Percentiles rank a stretch among this genome's conserved stretches.
Conservation (phyloP, 2,113 vertebrate genomes). For the Ardeotis arabs region DNA sequence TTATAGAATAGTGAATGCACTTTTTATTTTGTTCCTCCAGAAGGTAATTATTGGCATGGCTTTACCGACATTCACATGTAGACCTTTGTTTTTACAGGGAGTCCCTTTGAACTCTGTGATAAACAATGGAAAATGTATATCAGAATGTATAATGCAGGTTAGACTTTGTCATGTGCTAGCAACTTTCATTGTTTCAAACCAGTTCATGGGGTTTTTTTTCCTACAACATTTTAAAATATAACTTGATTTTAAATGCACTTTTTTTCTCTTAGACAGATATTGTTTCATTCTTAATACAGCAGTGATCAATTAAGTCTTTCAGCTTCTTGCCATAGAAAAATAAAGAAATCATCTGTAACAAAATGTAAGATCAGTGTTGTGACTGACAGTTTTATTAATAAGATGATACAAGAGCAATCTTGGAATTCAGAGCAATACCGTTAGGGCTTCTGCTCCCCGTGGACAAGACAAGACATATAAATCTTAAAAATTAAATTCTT, state of each 20-base stretch:
- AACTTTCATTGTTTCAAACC: not conserved
- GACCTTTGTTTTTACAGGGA: not conserved
- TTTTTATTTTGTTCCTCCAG: not conserved
- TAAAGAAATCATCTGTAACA: not conserved
- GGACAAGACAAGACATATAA: not conserved
- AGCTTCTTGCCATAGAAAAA: not conserved
- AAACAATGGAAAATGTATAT: not conserved
- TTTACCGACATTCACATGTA: not conserved
- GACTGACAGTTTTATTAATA: slow-evolving; percentile 19
- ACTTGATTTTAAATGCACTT: not conserved
- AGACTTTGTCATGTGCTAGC: not conserved
- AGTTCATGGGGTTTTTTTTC: not conserved
- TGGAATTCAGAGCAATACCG: not conserved
- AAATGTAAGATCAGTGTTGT: not conserved
- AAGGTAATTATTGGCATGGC: not conserved
- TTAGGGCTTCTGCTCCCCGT: slow-evolving; percentile 37
- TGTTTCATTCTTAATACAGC: not conserved
- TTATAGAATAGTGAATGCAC: not conserved
- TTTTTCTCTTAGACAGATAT: not conserved
- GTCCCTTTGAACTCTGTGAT: not conserved
- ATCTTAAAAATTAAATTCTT: slow-evolving; percentile 66
- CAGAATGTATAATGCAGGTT: not conserved
- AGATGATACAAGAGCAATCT: not conserved
- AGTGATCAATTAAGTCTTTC: not conserved
- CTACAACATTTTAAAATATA: not conserved